Percentiles rank a stretch among this genome's conserved stretches.
These are phyloP conservation scores for Sebastes vulpes DNA, from an alignment of 2,797 vertebrate species.

Conservation along the genomic window DNA sequence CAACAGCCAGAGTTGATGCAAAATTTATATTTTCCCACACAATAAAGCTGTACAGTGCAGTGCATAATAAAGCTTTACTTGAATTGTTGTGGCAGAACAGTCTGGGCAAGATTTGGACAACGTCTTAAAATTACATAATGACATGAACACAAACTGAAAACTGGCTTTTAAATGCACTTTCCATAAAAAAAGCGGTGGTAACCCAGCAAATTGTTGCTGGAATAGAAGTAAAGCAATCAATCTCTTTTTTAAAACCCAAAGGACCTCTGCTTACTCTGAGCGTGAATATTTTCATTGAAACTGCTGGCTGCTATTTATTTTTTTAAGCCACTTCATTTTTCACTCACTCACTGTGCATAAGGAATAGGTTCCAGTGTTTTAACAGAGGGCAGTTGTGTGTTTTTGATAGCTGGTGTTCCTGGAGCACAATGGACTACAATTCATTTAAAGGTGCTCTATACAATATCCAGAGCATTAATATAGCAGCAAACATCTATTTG, in stretches of 20 bases:
- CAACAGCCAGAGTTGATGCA: not conserved
- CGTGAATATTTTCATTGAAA: not conserved
- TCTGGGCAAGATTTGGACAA: not conserved
- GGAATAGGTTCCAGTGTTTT: not conserved
- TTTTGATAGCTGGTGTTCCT: not conserved
- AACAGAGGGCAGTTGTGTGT: not conserved
- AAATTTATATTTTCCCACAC: not conserved
- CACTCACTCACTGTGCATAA: not conserved
- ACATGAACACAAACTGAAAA: not conserved
- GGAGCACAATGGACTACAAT: not conserved
- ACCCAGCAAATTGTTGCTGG: slow-evolving; percentile 1
- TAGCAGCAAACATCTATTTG: too few relatives aligned
- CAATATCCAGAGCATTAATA: too few relatives aligned
- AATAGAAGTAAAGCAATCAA: not conserved
- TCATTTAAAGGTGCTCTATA: not conserved
- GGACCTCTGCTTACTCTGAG: not conserved
- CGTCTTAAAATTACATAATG: not conserved
- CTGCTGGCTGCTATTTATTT: not conserved
- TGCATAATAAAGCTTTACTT: not conserved
- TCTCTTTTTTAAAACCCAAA: not conserved
- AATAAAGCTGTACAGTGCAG: not conserved
- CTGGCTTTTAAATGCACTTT: slow-evolving; percentile 2
- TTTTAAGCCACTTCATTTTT: not conserved
- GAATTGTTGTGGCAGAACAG: not conserved
- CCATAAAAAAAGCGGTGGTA: slow-evolving; percentile 2